Conservation (phyloP, 1,140 invertebrate species). For the Xylocopa sonorina region DNA sequence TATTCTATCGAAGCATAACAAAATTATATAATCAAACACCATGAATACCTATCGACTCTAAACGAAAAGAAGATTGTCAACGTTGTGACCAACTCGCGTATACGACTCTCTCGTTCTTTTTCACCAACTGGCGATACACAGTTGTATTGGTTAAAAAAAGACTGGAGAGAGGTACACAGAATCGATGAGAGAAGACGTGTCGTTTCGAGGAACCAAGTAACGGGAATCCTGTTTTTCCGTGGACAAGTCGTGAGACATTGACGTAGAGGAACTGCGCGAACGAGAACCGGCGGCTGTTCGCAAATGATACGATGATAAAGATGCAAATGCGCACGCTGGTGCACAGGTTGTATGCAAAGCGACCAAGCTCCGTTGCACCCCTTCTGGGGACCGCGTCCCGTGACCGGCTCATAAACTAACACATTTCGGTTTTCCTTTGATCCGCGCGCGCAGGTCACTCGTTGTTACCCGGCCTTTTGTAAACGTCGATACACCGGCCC, state of each 20-base stretch:
- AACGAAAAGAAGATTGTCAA: too few relatives aligned
- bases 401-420: slow-evolving; percentile 38
- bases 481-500: slow-evolving; percentile 27
- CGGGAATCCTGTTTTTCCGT: background rate
- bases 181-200: background rate
- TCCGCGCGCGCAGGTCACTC: slow-evolving; percentile 23
- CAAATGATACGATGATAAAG: slow-evolving; percentile 59
- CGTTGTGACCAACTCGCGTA: too few relatives aligned
- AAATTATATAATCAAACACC: too few relatives aligned
- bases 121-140: too few relatives aligned
- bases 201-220: too few relatives aligned
- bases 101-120: too few relatives aligned
- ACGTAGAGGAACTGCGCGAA: too few relatives aligned
- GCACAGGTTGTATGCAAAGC: slow-evolving; percentile 19
- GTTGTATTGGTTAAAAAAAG: too few relatives aligned
- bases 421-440: slow-evolving; percentile 49
- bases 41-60: too few relatives aligned
- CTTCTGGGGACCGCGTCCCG: slow-evolving; percentile 20
- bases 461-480: slow-evolving; percentile 33
- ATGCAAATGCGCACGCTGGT: slow-evolving; percentile 58
- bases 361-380: slow-evolving; percentile 9
- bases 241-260: slow-evolving; percentile 9
- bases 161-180: too few relatives aligned
- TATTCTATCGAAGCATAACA: too few relatives aligned
- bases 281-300: slow-evolving; percentile 19